Evolutionary conservation across 1,140 invertebrate species (phyloP), one percentile per base, ranked within the genome.

Genomic region (Danaus melanippus): DNA sequence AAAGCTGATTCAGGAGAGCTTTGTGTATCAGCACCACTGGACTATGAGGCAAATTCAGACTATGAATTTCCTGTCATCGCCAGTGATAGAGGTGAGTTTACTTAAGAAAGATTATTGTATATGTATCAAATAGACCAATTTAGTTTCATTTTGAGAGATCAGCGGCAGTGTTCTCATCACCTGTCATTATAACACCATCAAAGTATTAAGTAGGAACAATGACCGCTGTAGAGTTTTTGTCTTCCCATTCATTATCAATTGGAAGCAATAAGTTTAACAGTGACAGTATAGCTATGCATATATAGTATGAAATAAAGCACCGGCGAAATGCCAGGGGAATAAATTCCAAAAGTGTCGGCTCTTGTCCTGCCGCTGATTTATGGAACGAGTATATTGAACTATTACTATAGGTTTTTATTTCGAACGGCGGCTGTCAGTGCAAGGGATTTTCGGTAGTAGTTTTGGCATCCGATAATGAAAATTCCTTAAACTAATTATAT

Each of bases 31-130:
- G 90, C 90, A 5, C 86, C 91, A 2, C 86, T 99, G 69, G 97
- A 99, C 84, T 95, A 93, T 81, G 98, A 99, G 87, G 91, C 90
- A 4, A 89, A 93, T 21, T 92, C 88, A 56, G 92, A 93, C 48
- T 96, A 96, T 78, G 97, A 99, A 77, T 94, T 99, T 71, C 95
- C 97, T 6, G 93, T 99, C 41, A 91, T 97, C 60, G 98, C 97
- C 53, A 97, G 95, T 39, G 97, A 99, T 86, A 90, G 95, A 92
- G 96, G 97, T 96, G 87, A 89, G 89, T 46, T 12, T 17, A 42
- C 87, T 15, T 51, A 60, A 12, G n/a, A 47, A 8, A 40, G 41
- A 45, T 49, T 47, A 4, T 15, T 15, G 6, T 12, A 17, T 45
- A 39, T 11, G 10, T 32, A 7, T 7, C 7, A 32, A 32, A 32